A percentile compares a stretch with the other conserved stretches of the same genome.
Conservation (phyloP, 2,113 vertebrate genomes). For the Cygnus buccinator region DNA sequence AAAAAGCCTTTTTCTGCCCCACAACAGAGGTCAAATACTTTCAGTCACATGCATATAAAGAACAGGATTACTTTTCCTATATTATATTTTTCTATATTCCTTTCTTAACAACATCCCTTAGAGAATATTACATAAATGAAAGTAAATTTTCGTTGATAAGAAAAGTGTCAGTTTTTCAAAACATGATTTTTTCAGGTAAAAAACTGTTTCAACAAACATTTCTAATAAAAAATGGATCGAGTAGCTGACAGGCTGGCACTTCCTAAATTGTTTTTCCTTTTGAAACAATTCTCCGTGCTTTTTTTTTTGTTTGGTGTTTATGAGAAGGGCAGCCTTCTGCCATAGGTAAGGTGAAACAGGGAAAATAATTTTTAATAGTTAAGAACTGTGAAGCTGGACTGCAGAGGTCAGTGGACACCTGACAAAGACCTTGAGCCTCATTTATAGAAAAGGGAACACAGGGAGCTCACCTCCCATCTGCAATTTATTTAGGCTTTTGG, state of each 20-base stretch:
- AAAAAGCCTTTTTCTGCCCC: not conserved
- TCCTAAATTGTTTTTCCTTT: not conserved
- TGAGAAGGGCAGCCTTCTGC: not conserved
- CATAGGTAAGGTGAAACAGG: not conserved
- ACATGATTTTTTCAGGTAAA: fast-evolving
- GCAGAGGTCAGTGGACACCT: not conserved
- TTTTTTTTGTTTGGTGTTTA: not conserved
- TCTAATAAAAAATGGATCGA: constrained; percentile 44
- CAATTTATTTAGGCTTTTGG: not conserved
- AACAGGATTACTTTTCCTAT: not conserved
- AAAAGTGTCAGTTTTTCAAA: not conserved
- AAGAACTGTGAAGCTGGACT: too few species aligned
- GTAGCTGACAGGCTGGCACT: not conserved
- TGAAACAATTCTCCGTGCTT: not conserved
- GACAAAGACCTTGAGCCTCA: not conserved
- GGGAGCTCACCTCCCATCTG: not conserved
- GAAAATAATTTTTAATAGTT: not conserved
- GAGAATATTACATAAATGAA: not conserved
- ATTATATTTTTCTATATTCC: not conserved
- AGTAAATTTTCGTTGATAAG: not conserved
- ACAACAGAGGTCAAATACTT: not conserved
- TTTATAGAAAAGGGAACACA: not conserved
- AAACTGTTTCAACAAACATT: not conserved
- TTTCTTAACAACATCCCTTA: not conserved
- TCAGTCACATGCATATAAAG: not conserved